phyloP scores from a whole-genome alignment of 2,888 invertebrate genomes.

The Epirrhoe alternata region DNA sequence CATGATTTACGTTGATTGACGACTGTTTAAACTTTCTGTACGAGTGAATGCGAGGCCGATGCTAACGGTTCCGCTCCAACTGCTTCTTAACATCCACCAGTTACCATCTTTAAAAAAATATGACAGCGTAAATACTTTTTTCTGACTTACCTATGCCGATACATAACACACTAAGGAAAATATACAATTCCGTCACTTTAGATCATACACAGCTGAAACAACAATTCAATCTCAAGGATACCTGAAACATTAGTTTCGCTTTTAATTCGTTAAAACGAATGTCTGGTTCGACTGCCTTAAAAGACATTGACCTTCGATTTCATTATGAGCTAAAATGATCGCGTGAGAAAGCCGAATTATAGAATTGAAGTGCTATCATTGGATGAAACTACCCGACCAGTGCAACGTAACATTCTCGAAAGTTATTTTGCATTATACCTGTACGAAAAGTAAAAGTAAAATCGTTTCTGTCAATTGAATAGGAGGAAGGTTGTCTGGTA shows the following conservation, averaged over 20 bases:
- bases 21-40: constrained; percentile 65
- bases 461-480: constrained; percentile 22
- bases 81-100: constrained; percentile 53
- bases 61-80: constrained; percentile 64
- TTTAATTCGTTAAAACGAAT: constrained; percentile 47
- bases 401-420: constrained; percentile 28
- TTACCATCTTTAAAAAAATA: constrained; percentile 48
- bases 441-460: constrained; percentile 33
- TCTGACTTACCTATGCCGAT: constrained; percentile 1
- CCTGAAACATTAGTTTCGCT: constrained; percentile 45
- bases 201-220: not conserved
- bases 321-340: constrained; percentile 44
- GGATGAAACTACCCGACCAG: constrained; percentile 24
- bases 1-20: constrained; percentile 62
- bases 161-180: not conserved
- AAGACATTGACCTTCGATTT: constrained; percentile 62
- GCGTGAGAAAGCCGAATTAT: constrained; percentile 56
- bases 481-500: constrained; percentile 15
- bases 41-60: constrained; percentile 52
- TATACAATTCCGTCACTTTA: not conserved
- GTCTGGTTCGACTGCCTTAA: constrained; percentile 36
- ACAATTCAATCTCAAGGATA: constrained; percentile 43
- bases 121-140: constrained; percentile 37
- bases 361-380: constrained; percentile 29
- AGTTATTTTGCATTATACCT: constrained; percentile 24